phyloP scores from a whole-genome alignment of 2,797 vertebrate species.

The Scolopax bukidnonensis region DNA sequence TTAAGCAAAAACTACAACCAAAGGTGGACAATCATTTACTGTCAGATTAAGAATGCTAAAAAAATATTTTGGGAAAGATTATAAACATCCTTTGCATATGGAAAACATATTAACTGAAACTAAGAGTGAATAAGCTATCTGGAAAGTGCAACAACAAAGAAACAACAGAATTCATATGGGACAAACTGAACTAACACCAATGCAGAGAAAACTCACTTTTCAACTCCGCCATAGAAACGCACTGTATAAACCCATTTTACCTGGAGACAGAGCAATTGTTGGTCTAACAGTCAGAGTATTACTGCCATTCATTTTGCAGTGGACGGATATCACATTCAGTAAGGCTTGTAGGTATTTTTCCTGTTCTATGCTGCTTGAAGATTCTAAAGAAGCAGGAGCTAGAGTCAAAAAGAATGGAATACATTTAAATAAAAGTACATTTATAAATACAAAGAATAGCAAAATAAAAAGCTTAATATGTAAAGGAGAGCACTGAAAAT shows the following conservation, averaged over 20 bases:
- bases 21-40: neutral
- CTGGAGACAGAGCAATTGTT: conserved; percentile 91
- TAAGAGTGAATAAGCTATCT: neutral
- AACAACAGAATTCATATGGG: neutral
- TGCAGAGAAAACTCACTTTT: neutral
- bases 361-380: conserved; percentile 96
- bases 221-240: neutral
- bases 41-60: neutral
- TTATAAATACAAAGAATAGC: neutral
- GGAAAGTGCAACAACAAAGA: neutral
- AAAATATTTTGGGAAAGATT: neutral
- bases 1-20: neutral
- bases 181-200: neutral
- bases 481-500: neutral
- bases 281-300: conserved; percentile 89
- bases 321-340: conserved; percentile 89
- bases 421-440: neutral
- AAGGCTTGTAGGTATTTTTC: conserved; percentile 98
- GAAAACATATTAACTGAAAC: neutral
- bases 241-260: conserved; percentile 74
- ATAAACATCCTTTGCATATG: neutral
- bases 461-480: neutral
- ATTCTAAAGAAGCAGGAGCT: conserved; percentile 91
- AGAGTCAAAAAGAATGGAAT: conserved; percentile 10
- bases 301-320: conserved; percentile 89